These are phyloP conservation scores for Himalopsyche kuldschensis DNA, from an alignment of 2,888 invertebrate species.

Conservation along the genomic window DNA sequence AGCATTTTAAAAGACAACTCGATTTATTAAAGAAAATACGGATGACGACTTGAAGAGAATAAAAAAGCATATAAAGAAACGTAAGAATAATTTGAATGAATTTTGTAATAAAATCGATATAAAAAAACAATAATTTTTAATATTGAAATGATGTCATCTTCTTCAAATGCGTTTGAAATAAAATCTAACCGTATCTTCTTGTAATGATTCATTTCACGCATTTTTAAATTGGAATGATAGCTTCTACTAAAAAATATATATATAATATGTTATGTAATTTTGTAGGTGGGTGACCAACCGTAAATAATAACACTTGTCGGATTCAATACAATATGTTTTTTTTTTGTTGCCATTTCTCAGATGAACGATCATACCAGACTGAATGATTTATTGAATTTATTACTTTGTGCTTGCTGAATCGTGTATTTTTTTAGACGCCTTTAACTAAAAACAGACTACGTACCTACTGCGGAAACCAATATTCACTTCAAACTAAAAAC, in stretches of 20 bases:
- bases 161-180: too few species aligned
- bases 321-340: neutral
- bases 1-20: too few species aligned
- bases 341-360: neutral
- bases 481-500: neutral
- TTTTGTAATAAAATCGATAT: too few species aligned
- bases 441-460: neutral
- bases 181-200: neutral
- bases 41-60: too few species aligned
- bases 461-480: neutral
- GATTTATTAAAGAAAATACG: too few species aligned
- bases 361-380: neutral
- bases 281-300: neutral
- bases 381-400: neutral
- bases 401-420: neutral
- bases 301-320: neutral
- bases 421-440: neutral
- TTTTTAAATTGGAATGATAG: neutral
- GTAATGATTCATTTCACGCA: neutral
- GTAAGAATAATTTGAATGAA: too few species aligned
- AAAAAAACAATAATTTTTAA: too few species aligned
- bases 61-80: too few species aligned
- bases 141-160: too few species aligned
- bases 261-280: neutral
- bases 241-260: neutral